A percentile compares a stretch with the other conserved stretches of the same genome.
Conservation (phyloP, 2,888 invertebrate species). For the Dasypogon diadema region DNA sequence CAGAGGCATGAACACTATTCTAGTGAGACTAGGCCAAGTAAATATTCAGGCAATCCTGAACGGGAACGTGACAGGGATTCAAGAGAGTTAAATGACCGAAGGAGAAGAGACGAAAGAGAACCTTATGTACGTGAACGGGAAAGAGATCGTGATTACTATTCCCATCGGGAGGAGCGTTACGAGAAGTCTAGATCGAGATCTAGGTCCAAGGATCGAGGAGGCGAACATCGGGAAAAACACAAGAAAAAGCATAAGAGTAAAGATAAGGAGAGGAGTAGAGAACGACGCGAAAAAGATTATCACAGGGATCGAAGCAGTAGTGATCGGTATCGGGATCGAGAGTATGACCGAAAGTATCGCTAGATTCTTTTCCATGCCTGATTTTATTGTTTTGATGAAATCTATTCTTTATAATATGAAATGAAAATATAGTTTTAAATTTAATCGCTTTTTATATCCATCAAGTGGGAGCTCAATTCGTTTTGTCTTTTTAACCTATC, state of each 20-base stretch:
- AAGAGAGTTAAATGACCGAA: conserved; percentile 56
- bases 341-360: conserved; percentile 61
- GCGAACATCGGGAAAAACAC: conserved; percentile 65
- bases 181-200: conserved; percentile 60
- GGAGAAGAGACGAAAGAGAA: conserved; percentile 54
- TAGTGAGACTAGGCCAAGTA: conserved; percentile 24
- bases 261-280: conserved; percentile 64
- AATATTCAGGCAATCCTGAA: conserved; percentile 54
- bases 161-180: conserved; percentile 58
- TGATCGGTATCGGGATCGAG: conserved; percentile 64
- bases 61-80: conserved; percentile 60
- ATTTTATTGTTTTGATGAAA: not conserved
- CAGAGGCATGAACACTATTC: conserved; percentile 23
- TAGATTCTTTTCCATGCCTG: conserved; percentile 32
- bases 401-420: conserved; percentile 35
- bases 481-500: too few species aligned
- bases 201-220: conserved; percentile 59
- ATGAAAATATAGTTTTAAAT: conserved; percentile 7
- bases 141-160: conserved; percentile 58
- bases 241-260: conserved; percentile 61
- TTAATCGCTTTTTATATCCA: not conserved
- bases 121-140: conserved; percentile 58
- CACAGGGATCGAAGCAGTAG: conserved; percentile 50
- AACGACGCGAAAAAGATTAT: conserved; percentile 58
- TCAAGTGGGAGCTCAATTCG: too few species aligned